Conservation (phyloP, 2,888 invertebrate species). For the Drosophila acutilabella region DNA sequence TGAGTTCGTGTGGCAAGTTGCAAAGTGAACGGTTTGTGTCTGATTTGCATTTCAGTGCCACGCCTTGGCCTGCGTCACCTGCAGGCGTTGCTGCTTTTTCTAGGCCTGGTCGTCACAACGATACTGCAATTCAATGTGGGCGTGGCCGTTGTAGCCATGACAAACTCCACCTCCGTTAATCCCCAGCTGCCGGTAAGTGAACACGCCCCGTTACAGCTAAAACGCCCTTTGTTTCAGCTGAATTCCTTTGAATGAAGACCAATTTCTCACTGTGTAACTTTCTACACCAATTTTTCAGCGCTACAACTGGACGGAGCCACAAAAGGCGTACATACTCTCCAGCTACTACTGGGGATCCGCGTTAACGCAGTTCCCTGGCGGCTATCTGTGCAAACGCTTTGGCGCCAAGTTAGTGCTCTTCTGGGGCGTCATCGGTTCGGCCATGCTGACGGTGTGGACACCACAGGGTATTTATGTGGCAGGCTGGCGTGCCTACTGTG, state of each 20-base stretch:
- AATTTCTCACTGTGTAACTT: too few species aligned
- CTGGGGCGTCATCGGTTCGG: conserved; percentile 87
- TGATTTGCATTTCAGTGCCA: conserved; percentile 66
- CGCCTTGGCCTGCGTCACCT: conserved; percentile 87
- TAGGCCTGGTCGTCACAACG: conserved; percentile 88
- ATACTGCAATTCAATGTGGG: conserved; percentile 89
- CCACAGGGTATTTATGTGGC: conserved; percentile 89
- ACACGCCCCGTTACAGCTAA: background rate
- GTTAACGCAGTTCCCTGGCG: conserved; percentile 87
- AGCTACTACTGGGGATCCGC: conserved; percentile 93
- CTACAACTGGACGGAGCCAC: conserved; percentile 85
- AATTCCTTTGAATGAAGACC: too few species aligned
- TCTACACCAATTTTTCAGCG: conserved; percentile 55
- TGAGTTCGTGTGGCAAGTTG: conserved; percentile 19
- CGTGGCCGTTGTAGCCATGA: conserved; percentile 92
- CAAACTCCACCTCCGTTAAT: conserved; percentile 85
- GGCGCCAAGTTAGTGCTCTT: conserved; percentile 89
- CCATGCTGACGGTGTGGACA: conserved; percentile 88
- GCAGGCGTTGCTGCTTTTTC: conserved; percentile 88
- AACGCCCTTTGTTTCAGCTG: too few species aligned
- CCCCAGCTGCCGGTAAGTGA: conserved; percentile 74
- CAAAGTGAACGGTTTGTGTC: conserved; percentile 11
- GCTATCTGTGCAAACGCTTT: conserved; percentile 88
- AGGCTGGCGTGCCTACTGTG: conserved; percentile 87
- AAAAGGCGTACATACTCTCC: conserved; percentile 87